Conservation (phyloP, 2,113 vertebrate species). For the Peucedramus taeniatus region DNA sequence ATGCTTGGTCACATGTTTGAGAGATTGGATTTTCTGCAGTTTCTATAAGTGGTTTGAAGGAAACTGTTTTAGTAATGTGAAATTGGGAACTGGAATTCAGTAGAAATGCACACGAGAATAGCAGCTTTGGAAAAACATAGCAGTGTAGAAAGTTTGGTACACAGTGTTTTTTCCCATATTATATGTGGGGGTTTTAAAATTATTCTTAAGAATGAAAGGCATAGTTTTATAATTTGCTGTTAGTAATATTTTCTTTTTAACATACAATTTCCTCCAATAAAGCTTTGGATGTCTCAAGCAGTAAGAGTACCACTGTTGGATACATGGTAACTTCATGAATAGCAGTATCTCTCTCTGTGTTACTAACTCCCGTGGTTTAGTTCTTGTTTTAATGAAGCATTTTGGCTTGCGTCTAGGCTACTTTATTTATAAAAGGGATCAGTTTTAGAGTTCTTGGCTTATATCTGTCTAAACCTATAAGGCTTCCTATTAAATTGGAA, state of each 20-base stretch:
- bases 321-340: not conserved
- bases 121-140: not conserved
- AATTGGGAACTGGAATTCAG: not conserved
- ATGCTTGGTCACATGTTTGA: not conserved
- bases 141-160: not conserved
- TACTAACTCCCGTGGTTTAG: not conserved
- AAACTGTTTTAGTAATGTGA: not conserved
- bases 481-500: not conserved
- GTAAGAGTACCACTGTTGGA: not conserved
- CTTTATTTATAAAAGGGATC: not conserved
- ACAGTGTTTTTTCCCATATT: not conserved
- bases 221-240: not conserved
- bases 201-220: not conserved
- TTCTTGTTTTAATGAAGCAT: not conserved
- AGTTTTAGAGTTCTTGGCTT: not conserved
- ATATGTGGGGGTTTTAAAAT: not conserved
- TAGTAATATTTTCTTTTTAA: not conserved
- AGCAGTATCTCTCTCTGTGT: not conserved
- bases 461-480: not conserved
- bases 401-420: not conserved
- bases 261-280: not conserved
- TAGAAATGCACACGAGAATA: not conserved
- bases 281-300: not conserved
- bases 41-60: not conserved
- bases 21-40: not conserved